Evolutionary conservation across 2,888 invertebrate genomes (phyloP), one percentile per base, ranked within the genome.

Genomic region (Eupithecia abbreviata): DNA sequence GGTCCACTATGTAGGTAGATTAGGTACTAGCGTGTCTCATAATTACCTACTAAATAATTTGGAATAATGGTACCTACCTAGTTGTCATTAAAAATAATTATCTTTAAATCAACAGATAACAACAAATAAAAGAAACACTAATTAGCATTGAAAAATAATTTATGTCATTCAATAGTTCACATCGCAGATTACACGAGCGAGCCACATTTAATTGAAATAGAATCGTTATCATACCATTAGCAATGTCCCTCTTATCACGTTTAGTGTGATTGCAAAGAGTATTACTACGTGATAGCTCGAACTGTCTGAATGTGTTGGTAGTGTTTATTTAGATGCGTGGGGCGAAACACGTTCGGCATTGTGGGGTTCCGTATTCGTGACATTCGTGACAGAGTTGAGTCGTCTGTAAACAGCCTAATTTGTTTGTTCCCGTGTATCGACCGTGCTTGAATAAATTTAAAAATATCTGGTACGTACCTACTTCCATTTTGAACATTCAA

Each of bases 301-400:
- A 69, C 43, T 62, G 41, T 49, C 10, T 47, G 49, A 72, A 62
- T 43, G 15, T 18, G 55, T 66, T 30, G 30, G 72, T 74, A 76
- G 76, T 78, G 66, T 76, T 78, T 78, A 76, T 70, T 66, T 74
- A 74, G 70, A 62, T 62, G 68, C 72, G 65, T 42, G n/a, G 58
- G 12, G 62, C 42, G 67, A 73, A 69, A 55, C 78, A 76, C 78
- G 75, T 78, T 13, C 68, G 41, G n/a, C 18, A n/a, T 58, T 42
- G 66, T 65, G 62, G 51, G 71, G 68, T 68, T 66, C 47, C 71
- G 68, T 73, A 73, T 72, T 75, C 55, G 72, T 72, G 71, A 77
- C 45, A 76, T 55, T 77, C 74, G 77, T 79, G 77, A 79, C 71
- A 62, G 55, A 73, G 49, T 69, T 51, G 13, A 47, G 47, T 18